Evolutionary conservation across 2,888 invertebrate species (phyloP), one percentile per base, ranked within the genome.

Genomic region (Tipula unca): DNA sequence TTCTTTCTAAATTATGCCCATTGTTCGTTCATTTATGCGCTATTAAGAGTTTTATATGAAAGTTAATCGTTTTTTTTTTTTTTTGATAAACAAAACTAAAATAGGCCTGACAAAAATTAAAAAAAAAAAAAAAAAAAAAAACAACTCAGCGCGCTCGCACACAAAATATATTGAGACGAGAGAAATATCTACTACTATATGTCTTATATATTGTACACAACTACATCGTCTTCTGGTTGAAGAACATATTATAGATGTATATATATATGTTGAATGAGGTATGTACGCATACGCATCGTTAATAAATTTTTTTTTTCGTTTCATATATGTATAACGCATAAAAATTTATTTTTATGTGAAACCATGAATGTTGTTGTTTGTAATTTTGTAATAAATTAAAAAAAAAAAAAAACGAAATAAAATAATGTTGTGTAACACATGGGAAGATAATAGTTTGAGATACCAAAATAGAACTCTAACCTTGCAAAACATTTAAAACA

Each of bases 371-470:
- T 69, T 69, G 69, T 25, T 69, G 69, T 69, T 69, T 69, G 69
- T 69, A 69, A 69, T 69, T 69, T 69, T 69, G 69, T 69, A 69
- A 69, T 69, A 69, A 69, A 69, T 69, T 69, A 25, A 69, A 69
- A 25, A 69, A 69, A 69, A 69, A 69, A 69, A 69, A 69, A 69
- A 69, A 48, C 4, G 69, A 69, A 69, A 69, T 69, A 69, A 69
- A 69, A 69, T 69, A 69, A 69, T 25, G 69, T 69, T 69, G 69
- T 69, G 69, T 69, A 69, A 69, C 69, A 69, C 69, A 69, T 69
- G 69, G 69, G 69, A 69, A 69, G 69, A 69, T 69, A 69, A 69
- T 69, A 69, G 69, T 69, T 69, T 69, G 69, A 69, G 69, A 69
- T 69, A 69, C 69, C 25, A 25, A 69, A 69, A 69, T 69, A 69